Base-by-base conservation (phyloP, 1,140 invertebrate genomes). In the Philopotamus ludificatus region DNA sequence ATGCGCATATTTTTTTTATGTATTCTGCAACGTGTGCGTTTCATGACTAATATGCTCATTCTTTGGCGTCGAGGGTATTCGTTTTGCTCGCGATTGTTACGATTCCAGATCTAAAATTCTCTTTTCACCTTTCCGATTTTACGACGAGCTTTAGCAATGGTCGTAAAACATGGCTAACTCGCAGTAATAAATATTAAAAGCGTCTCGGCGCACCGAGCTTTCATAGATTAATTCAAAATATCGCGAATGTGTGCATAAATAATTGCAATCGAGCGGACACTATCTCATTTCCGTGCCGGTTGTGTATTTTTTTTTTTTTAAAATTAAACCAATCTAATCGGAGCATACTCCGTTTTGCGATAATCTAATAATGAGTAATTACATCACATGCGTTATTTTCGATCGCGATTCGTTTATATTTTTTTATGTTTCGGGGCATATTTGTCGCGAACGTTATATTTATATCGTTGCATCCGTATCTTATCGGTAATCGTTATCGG, bases 401-500 rank as follows among this genome's bases (percentile, higher is more conserved):
- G 41, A 12, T 44, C 41, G 41, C 49, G 20, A 50, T 50, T 50
- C 47, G 49, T 25, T 9, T n/a, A 8, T 51, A 23, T n/a, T n/a
- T 23, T 12, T 39, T 39, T 39, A 8, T 39, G 3, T 44, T 44
- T 44, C 9, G 12, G 28, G 49, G 28, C 18, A 21, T 22, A 25
- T 51, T 12, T 51, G 28, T 51, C 23, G n/a, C 49, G n/a, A n/a
- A n/a, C n/a, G n/a, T n/a, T n/a, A n/a, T n/a, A n/a, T n/a, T n/a
- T n/a, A n/a, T n/a, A n/a, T n/a, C n/a, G 34, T 57, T 57, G 54
- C 54, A 57, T 18, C 26, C n/a, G 34, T 57, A 57, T 57, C 54
- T 57, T 57, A 57, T 57, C 54, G 47, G 15, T 16, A 25, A 10
- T 41, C 39, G 20, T 57, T 68, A 68, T 68, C 66, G 39, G n/a